Evolutionary conservation across 2,797 vertebrate genomes (phyloP).

Genomic region (Lithobates pipiens): DNA sequence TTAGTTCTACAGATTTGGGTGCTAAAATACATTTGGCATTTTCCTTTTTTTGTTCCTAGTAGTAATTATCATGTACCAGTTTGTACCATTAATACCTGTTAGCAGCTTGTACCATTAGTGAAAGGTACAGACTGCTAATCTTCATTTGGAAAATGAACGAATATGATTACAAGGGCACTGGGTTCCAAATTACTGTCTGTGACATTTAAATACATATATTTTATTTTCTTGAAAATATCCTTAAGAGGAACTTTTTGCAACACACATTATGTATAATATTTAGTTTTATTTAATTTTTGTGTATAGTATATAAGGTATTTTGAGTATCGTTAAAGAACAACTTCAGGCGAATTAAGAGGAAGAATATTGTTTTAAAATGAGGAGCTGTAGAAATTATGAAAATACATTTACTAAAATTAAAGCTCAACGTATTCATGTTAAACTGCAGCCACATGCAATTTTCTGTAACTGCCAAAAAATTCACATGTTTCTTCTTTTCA

Average conservation of each 20-base stretch:
- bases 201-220: background rate
- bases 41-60: background rate
- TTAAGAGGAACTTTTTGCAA: background rate
- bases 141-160: background rate
- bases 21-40: background rate
- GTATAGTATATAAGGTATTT: too few species aligned
- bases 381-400: background rate
- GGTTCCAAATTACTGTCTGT: constrained; percentile 11
- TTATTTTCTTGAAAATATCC: background rate
- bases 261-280: background rate
- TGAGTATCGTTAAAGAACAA: background rate
- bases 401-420: background rate
- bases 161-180: background rate
- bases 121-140: constrained; percentile 30
- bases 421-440: background rate
- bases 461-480: background rate
- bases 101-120: constrained; percentile 20
- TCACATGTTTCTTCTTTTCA: background rate
- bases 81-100: constrained; percentile 21
- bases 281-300: background rate
- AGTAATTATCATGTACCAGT: constrained; percentile 27
- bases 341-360: background rate
- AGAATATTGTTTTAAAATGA: too few species aligned
- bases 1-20: background rate
- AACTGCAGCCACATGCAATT: too few species aligned